phyloP scores from a whole-genome alignment of 2,113 vertebrate species.

The Sciurus niger region DNA sequence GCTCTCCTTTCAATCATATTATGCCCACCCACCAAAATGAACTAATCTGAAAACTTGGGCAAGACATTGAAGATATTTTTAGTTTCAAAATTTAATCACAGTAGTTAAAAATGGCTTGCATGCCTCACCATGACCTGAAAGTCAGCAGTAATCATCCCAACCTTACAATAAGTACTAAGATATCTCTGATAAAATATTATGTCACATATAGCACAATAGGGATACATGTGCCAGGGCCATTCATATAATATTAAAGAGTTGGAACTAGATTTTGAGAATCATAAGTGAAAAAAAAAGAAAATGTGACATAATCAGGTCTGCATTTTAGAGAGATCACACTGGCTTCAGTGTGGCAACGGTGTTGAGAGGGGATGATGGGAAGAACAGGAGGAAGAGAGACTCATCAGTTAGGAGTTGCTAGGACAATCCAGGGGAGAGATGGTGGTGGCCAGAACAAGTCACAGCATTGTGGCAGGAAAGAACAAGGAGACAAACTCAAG shows the following conservation, averaged over 20 bases:
- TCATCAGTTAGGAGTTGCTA: not conserved
- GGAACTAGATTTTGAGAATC: not conserved
- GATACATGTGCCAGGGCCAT: not conserved
- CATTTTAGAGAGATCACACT: not conserved
- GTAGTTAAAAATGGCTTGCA: not conserved
- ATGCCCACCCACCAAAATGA: not conserved
- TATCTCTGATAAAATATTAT: not conserved
- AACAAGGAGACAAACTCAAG: not conserved
- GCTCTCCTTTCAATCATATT: not conserved
- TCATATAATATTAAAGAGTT: not conserved
- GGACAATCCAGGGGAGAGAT: not conserved
- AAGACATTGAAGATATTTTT: conserved; percentile 5
- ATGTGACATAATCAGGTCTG: not conserved
- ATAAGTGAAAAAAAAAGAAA: not conserved
- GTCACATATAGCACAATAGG: not conserved
- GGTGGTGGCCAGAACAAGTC: not conserved
- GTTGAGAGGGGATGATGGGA: not conserved
- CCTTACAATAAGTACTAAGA: not conserved
- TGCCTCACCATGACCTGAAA: conserved; percentile 2
- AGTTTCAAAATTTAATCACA: conserved; percentile 53
- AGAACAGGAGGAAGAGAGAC: not conserved
- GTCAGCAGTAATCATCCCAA: not conserved
- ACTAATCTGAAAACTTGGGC: conserved; percentile 2
- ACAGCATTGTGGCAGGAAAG: not conserved
- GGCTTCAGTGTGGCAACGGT: not conserved